Conservation (phyloP, 1,140 invertebrate genomes). For the Whitmania pigra region DNA sequence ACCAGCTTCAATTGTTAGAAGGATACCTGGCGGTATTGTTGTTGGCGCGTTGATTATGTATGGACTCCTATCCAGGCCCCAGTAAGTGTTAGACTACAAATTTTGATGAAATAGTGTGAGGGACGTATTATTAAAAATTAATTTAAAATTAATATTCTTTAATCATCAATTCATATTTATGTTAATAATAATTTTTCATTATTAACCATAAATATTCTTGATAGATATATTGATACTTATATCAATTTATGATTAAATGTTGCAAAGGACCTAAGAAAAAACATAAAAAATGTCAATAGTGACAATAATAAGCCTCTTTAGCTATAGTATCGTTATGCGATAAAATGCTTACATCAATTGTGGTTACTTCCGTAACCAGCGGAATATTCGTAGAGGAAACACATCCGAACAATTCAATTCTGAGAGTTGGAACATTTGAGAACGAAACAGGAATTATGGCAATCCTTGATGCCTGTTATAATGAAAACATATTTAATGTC, state of each 20-base stretch:
- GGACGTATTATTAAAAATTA: no score
- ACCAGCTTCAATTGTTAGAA: conserved; percentile 17
- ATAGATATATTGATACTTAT: no score
- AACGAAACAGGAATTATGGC: not conserved
- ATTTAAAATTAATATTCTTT: no score
- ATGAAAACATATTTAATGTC: not conserved
- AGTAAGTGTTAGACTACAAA: conserved; percentile 16
- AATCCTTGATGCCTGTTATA: not conserved
- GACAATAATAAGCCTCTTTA: no score
- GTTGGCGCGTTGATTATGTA: conserved; percentile 7
- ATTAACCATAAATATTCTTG: no score
- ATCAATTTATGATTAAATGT: no score
- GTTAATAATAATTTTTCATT: no score
- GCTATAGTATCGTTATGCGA: not conserved
- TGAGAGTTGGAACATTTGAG: not conserved
- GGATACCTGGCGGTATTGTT: not conserved
- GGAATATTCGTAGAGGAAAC: not conserved
- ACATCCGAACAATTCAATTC: not conserved
- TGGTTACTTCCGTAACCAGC: not conserved
- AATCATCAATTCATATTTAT: no score
- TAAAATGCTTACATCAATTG: no score
- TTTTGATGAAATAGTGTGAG: no score
- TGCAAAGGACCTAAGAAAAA: no score
- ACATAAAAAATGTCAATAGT: no score
- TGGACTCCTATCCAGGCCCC: conserved; percentile 11